Evolutionary conservation across 2,797 vertebrate species (phyloP).

Genomic region (Galagoides demidoff): DNA sequence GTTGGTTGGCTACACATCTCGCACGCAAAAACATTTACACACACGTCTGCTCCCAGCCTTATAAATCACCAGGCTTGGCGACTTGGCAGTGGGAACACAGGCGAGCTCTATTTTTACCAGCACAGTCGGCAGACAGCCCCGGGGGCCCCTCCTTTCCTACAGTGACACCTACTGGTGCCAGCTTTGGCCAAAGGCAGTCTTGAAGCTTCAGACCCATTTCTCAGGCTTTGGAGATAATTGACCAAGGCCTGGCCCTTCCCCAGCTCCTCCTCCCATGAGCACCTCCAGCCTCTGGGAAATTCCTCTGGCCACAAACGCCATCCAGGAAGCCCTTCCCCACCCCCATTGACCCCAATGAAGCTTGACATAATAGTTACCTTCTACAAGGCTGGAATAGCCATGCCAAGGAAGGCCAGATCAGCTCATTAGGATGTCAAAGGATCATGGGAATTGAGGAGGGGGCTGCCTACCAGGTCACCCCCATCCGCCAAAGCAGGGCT

Average conservation of each 20-base stretch:
- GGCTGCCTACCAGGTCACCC: neutral
- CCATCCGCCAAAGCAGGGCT: conserved; percentile 36
- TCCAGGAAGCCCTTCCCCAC: neutral
- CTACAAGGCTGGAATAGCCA: neutral
- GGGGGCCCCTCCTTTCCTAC: conserved; percentile 53
- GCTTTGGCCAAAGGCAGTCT: conserved; percentile 27
- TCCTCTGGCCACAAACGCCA: neutral
- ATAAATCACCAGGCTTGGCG: conserved; percentile 31
- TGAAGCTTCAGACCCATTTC: conserved; percentile 54
- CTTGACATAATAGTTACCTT: conserved; percentile 33
- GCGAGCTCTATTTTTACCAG: neutral
- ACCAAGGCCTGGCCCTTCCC: conserved; percentile 21
- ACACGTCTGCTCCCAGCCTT: conserved; percentile 58
- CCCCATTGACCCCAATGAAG: neutral
- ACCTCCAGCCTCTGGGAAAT: neutral
- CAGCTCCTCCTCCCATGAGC: too few relatives aligned
- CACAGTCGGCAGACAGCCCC: conserved; percentile 39
- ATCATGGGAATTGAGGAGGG: conserved; percentile 46
- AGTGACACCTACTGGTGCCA: conserved; percentile 70
- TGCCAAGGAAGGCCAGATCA: neutral
- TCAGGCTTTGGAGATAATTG: conserved; percentile 55
- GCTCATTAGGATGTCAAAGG: conserved; percentile 62
- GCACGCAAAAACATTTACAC: conserved; percentile 75
- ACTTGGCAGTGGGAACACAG: conserved; percentile 35
- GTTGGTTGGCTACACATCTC: conserved; percentile 78